Percentiles rank a stretch among this genome's conserved stretches.
phyloP scores from a whole-genome alignment of 2,797 vertebrate species.

The Urosaurus nigricauda region DNA sequence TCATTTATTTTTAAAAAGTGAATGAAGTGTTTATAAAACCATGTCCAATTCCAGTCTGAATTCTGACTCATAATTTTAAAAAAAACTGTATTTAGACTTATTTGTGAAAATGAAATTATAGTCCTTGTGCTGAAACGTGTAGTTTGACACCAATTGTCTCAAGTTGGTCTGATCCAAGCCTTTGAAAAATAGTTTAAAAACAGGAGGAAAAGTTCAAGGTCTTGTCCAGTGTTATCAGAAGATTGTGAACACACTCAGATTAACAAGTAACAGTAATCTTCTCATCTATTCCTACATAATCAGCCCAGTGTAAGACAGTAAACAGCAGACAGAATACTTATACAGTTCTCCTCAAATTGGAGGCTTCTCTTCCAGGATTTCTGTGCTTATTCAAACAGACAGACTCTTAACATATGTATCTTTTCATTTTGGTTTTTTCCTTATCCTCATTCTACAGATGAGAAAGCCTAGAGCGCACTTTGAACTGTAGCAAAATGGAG shows the following conservation, averaged over 20 bases:
- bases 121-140: not conserved
- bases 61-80: conserved; percentile 19
- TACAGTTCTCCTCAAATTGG: not conserved
- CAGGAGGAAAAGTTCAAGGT: not conserved
- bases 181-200: not conserved
- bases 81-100: not conserved
- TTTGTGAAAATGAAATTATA: not conserved
- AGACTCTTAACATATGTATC: not conserved
- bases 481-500: not conserved
- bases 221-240: not conserved
- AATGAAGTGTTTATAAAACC: conserved; percentile 5
- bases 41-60: conserved; percentile 6
- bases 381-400: conserved; percentile 5
- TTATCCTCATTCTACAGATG: not conserved
- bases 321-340: not conserved
- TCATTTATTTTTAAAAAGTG: not conserved
- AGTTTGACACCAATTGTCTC: not conserved
- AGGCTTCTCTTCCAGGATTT: not conserved
- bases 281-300: not conserved
- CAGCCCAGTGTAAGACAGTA: not conserved
- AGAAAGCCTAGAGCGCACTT: not conserved
- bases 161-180: not conserved
- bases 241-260: not conserved
- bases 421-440: not conserved
- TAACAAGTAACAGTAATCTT: conserved; percentile 20